Percentiles rank a stretch among this genome's conserved stretches.
Conservation (phyloP, 2,888 invertebrate species). For the Brachypterus glaber region DNA sequence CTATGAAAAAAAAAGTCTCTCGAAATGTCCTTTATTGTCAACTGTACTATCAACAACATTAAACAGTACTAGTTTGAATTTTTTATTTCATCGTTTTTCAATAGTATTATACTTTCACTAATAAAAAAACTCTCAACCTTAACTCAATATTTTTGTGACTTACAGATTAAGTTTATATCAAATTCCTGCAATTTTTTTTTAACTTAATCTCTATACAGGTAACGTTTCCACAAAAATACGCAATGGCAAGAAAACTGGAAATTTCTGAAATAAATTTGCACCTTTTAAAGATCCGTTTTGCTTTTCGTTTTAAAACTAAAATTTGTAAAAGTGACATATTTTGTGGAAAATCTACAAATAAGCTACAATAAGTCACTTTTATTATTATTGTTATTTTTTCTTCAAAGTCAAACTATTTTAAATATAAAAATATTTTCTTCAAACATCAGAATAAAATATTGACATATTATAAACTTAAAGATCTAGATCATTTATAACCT, state of each 20-base stretch:
- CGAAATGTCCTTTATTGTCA: slow-evolving; percentile 44
- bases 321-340: no score
- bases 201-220: slow-evolving; percentile 36
- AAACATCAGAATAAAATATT: no score
- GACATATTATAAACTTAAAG: no score
- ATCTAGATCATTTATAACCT: no score
- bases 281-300: no score
- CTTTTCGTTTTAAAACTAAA: no score
- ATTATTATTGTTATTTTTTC: no score
- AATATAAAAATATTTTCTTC: no score
- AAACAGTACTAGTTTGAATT: slow-evolving; percentile 42
- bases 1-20: slow-evolving; percentile 31
- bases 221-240: slow-evolving; percentile 38
- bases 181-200: slow-evolving; percentile 32
- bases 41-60: slow-evolving; percentile 43
- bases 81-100: slow-evolving; percentile 42
- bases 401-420: no score
- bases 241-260: slow-evolving; percentile 24
- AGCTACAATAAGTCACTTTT: no score
- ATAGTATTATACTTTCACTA: slow-evolving; percentile 43
- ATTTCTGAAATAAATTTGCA: no score
- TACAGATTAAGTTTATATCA: slow-evolving; percentile 38
- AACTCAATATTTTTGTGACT: slow-evolving; percentile 39
- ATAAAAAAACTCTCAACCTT: slow-evolving; percentile 41
- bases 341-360: no score